A percentile compares a stretch with the other conserved stretches of the same genome.
These are phyloP conservation scores for Heliconius aoede DNA, from an alignment of 2,888 invertebrate species.

Conservation along the genomic window DNA sequence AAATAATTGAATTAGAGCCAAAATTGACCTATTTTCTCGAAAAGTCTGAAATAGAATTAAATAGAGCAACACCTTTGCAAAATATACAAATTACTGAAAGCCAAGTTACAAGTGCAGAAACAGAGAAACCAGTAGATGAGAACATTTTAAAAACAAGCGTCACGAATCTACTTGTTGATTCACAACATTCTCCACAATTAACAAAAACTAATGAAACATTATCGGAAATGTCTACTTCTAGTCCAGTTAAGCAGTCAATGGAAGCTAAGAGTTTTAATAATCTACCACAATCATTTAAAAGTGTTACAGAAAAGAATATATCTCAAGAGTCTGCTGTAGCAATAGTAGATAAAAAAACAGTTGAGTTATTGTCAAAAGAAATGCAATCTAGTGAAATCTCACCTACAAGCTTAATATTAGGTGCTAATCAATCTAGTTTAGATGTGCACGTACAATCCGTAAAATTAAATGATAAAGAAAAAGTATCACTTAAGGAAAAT, in stretches of 20 bases:
- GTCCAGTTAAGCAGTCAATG: background rate
- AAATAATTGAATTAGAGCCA: conserved; percentile 52
- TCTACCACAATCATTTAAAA: background rate
- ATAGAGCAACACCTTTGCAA: conserved; percentile 56
- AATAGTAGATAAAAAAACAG: background rate
- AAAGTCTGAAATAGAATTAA: conserved; percentile 69
- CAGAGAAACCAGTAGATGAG: conserved; percentile 76
- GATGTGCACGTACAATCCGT: background rate
- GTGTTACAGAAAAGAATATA: conserved; percentile 24
- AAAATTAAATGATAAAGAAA: conserved; percentile 2
- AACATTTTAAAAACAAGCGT: background rate
- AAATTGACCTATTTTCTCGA: conserved; percentile 34
- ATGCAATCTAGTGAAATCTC: background rate
- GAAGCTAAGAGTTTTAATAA: background rate
- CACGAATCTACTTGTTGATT: background rate
- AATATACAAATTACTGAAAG: conserved; percentile 85
- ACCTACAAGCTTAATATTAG: background rate
- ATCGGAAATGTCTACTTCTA: background rate
- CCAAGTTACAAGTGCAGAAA: conserved; percentile 84
- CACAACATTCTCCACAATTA: conserved; percentile 14
- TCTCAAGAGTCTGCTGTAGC: conserved; percentile 3
- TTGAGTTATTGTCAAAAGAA: background rate
- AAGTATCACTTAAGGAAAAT: background rate
- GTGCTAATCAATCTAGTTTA: background rate
- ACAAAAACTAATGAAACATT: background rate